These are phyloP conservation scores for Sebastes iracundus DNA, from an alignment of 2,797 vertebrate species.

Conservation along the genomic window DNA sequence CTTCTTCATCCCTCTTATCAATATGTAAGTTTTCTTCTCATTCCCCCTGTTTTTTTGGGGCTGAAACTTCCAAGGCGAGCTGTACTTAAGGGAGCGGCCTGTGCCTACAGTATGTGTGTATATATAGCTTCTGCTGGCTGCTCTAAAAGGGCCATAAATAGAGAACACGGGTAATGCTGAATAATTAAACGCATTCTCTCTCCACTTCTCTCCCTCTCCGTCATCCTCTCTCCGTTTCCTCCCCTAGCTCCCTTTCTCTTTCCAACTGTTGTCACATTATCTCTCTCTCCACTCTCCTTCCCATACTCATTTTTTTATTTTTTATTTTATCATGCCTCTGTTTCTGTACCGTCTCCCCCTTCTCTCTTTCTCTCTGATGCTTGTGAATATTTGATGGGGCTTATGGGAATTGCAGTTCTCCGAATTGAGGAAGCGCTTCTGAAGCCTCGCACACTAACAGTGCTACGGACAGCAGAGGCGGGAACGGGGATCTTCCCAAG, in stretches of 20 bases:
- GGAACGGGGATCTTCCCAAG: neutral
- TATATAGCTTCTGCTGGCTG: constrained; percentile 64
- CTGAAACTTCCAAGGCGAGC: constrained; percentile 49
- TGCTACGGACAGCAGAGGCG: neutral
- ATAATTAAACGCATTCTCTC: constrained; percentile 78
- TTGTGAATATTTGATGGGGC: constrained; percentile 63
- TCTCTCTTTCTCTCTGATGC: constrained; percentile 15
- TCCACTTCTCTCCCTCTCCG: constrained; percentile 32
- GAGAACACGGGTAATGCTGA: constrained; percentile 77
- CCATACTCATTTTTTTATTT: neutral
- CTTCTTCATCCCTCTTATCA: constrained; percentile 37
- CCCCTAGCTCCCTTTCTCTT: constrained; percentile 9
- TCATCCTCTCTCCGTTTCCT: constrained; percentile 23
- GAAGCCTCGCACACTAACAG: neutral
- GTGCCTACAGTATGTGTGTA: constrained; percentile 34
- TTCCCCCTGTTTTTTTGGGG: constrained; percentile 5
- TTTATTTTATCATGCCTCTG: constrained; percentile 12
- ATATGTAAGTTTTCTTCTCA: constrained; percentile 55
- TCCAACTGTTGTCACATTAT: constrained; percentile 29
- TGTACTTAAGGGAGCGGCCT: constrained; percentile 48
- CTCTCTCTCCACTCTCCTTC: neutral
- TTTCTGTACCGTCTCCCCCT: neutral
- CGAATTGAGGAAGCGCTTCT: constrained; percentile 8
- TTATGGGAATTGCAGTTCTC: constrained; percentile 46
- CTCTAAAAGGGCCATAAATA: constrained; percentile 80